Evolutionary conservation across 1,140 invertebrate species (phyloP).

Genomic region (Anthonomus grandis): DNA sequence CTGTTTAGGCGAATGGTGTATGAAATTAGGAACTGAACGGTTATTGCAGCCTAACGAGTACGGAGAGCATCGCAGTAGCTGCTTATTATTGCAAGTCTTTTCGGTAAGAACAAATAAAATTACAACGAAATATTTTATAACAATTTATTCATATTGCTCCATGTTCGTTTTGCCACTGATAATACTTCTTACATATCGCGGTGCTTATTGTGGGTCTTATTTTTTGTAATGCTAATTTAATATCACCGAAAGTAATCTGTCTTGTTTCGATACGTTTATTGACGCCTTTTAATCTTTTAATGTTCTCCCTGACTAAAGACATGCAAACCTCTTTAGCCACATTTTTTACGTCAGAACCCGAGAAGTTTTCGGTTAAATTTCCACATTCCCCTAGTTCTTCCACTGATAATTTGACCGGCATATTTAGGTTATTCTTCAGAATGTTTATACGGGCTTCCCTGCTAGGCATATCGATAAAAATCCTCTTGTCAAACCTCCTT

Average conservation of each 20-base stretch:
- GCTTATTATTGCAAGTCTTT: constrained; percentile 61
- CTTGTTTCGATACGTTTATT: constrained; percentile 9
- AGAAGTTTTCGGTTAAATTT: constrained; percentile 70
- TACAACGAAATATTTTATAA: not conserved
- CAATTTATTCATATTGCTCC: constrained; percentile 23
- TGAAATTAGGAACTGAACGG: constrained; percentile 61
- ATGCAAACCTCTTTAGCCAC: constrained; percentile 86
- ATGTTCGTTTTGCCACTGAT: constrained; percentile 32
- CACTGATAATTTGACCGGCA: constrained; percentile 43
- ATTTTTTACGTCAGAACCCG: constrained; percentile 83
- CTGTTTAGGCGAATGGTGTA: constrained; percentile 91
- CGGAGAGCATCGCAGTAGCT: constrained; percentile 49
- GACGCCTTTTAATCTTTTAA: constrained; percentile 22
- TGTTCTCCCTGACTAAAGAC: constrained; percentile 52
- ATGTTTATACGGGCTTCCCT: constrained; percentile 61
- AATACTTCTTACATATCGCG: constrained; percentile 31
- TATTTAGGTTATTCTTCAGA: constrained; percentile 58
- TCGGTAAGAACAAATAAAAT: constrained; percentile 47
- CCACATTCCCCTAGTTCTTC: constrained; percentile 57
- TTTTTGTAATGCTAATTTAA: constrained; percentile 32
- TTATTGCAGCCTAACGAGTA: constrained; percentile 50
- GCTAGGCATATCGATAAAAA: constrained; percentile 76
- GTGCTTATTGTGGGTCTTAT: constrained; percentile 19
- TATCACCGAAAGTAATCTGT: constrained; percentile 20
- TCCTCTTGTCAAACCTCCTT: constrained; percentile 82